phyloP scores from a whole-genome alignment of 1,140 invertebrate species.

The Ips nitidus region DNA sequence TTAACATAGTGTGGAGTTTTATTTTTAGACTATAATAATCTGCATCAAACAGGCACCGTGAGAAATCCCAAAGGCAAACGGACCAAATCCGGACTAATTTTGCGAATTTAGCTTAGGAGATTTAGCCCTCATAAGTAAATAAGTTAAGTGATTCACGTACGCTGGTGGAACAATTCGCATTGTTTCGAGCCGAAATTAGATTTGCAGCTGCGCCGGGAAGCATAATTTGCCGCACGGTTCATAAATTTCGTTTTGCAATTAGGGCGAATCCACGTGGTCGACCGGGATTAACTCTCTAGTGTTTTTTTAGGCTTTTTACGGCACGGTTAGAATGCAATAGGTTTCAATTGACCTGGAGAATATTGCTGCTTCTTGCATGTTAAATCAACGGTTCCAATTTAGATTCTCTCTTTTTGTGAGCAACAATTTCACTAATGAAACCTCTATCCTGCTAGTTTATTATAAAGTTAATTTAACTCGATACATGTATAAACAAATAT shows the following conservation, averaged over 20 bases:
- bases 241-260: constrained; percentile 34
- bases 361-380: no score
- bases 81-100: constrained; percentile 1
- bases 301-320: not conserved
- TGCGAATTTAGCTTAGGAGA: constrained; percentile 23
- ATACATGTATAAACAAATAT: no score
- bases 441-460: no score
- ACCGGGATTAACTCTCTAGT: not conserved
- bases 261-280: constrained; percentile 20
- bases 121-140: constrained; percentile 35
- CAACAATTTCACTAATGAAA: no score
- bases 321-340: no score
- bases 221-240: constrained; percentile 35
- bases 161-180: constrained; percentile 32
- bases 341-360: no score
- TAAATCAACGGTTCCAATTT: no score
- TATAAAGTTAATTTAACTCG: no score
- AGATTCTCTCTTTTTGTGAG: no score
- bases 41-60: not conserved
- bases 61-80: not conserved
- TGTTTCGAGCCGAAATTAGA: constrained; percentile 34
- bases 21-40: no score
- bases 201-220: constrained; percentile 32
- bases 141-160: constrained; percentile 35
- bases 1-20: no score